Evolutionary conservation across 2,888 invertebrate species (phyloP).

Genomic region (Glomeris marginata): DNA sequence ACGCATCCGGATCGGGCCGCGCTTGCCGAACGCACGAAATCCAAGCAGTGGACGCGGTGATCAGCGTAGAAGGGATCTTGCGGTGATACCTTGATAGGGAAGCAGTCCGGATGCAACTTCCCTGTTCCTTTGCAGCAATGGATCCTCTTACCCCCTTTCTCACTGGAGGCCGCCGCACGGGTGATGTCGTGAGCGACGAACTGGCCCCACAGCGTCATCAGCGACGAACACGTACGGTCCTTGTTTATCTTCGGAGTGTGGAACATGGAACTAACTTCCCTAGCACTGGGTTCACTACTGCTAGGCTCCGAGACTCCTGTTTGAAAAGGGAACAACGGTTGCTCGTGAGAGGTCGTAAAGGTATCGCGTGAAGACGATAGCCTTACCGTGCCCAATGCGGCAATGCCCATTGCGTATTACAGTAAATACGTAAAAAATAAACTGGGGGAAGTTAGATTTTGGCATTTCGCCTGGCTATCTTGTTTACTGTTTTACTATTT

Average conservation of each 20-base stretch:
- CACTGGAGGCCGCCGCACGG: not conserved
- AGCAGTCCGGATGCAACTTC: not conserved
- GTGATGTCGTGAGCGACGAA: slow-evolving; percentile 8
- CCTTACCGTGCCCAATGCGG: no score
- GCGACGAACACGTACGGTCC: not conserved
- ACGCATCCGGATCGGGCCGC: not conserved
- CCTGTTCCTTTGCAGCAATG: not conserved
- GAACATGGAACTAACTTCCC: not conserved
- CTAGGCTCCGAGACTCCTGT: no score
- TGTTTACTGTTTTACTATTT: no score
- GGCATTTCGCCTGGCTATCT: no score
- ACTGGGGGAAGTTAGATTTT: no score
- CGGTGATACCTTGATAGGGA: not conserved
- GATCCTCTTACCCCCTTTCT: not conserved
- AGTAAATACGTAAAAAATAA: no score
- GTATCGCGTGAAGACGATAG: no score
- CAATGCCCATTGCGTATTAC: no score
- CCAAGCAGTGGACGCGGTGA: not conserved
- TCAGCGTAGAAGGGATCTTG: slow-evolving; percentile 1
- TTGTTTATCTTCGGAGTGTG: not conserved
- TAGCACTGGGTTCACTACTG: not conserved
- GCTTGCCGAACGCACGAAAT: not conserved
- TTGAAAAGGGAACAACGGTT: no score
- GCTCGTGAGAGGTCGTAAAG: no score
- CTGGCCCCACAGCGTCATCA: slow-evolving; percentile 4